Evolutionary conservation across 2,888 invertebrate species (phyloP), one percentile per base, ranked within the genome.

Genomic region (Epinotia brunnichana): DNA sequence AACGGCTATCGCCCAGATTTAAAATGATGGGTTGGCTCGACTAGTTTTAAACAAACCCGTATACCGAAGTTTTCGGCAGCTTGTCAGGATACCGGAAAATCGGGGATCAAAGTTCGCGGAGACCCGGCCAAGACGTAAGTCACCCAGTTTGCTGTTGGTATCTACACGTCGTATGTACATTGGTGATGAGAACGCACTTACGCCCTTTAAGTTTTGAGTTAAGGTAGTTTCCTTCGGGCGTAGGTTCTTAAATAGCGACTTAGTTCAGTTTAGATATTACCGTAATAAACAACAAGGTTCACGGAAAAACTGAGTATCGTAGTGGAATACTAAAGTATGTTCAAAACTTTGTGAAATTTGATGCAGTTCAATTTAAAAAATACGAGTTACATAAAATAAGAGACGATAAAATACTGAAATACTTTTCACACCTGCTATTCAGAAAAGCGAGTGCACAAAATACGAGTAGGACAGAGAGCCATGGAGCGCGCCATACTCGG

Each of bases 51-150:
- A 71, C 60, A 67, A 71, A 71, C 60, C 66, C 60, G 66, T 44
- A 71, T 54, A 59, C 15, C n/a, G 21, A 72, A 72, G 54, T 67
- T 72, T 72, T 48, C 44, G 72, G 61, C 56, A 62, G 61, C 54
- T 72, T 51, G 61, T 67, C 24, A 35, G 61, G 72, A 72, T 67
- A 68, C 67, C 62, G 60, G 57, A 67, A 62, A 72, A 57, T 62
- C 68, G 68, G 68, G 68, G 68, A 72, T 72, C 72, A 62, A 73
- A 73, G 73, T 73, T 73, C 24, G n/a, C 29, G 41, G 62, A 62
- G 51, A 51, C 24, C 57, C 62, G 21, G 73, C 73, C 68, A 69
- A 73, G 51, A 68, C 51, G 62, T 73, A 73, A 73, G 73, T 73
- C 68, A 73, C 68, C 68, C 41, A 57, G 61, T 21, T 56, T 62